Evolutionary conservation across 2,888 invertebrate species (phyloP).

Genomic region (Nebria brevicollis): DNA sequence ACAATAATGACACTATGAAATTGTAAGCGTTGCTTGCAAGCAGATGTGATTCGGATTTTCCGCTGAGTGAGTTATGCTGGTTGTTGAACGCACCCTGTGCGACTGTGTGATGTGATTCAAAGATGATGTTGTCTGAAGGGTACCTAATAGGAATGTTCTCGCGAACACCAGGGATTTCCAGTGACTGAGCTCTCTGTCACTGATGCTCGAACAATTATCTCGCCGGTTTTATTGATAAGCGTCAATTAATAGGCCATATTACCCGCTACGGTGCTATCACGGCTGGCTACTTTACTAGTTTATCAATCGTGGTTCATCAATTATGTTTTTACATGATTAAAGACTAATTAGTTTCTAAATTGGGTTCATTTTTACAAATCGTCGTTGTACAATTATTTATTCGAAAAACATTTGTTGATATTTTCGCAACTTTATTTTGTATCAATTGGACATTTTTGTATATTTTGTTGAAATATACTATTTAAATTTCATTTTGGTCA

Average conservation of each 20-base stretch:
- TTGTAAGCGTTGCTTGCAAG: neutral
- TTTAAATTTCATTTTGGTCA: too few relatives aligned
- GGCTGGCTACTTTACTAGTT: neutral
- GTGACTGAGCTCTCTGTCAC: slow-evolving; percentile 3
- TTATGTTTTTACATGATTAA: too few relatives aligned
- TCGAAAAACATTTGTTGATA: too few relatives aligned
- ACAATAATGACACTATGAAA: neutral
- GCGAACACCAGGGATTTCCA: slow-evolving; percentile 10
- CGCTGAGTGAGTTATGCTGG: neutral
- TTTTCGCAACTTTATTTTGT: too few relatives aligned
- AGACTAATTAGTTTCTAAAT: too few relatives aligned
- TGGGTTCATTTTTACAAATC: too few relatives aligned
- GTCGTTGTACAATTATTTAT: too few relatives aligned
- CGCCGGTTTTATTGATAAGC: slow-evolving; percentile 31
- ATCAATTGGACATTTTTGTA: too few relatives aligned
- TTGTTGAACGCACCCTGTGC: neutral
- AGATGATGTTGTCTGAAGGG: slow-evolving; percentile 1
- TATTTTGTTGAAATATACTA: too few relatives aligned
- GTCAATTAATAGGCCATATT: slow-evolving; percentile 12
- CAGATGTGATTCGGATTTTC: slow-evolving; percentile 12
- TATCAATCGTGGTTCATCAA: too few relatives aligned
- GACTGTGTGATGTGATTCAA: neutral
- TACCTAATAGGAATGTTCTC: neutral
- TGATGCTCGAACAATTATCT: slow-evolving; percentile 32
- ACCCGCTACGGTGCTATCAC: neutral